phyloP scores from a whole-genome alignment of 1,140 invertebrate genomes.

The Hypsibius dujardini region DNA sequence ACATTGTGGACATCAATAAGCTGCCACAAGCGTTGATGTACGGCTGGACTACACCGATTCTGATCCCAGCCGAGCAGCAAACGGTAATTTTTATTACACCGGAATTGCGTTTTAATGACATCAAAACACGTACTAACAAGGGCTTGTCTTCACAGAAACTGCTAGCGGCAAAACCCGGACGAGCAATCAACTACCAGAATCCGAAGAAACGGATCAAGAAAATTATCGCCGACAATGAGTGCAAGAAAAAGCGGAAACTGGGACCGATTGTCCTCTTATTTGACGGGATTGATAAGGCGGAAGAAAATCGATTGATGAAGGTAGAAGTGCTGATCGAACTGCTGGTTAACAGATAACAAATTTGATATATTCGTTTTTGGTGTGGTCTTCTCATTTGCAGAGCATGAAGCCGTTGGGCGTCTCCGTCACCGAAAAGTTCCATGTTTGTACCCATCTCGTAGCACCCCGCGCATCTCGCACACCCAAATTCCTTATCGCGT shows the following conservation, averaged over 20 bases:
- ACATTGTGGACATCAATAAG: background rate
- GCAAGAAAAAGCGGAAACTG: conserved; percentile 14
- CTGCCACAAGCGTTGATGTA: background rate
- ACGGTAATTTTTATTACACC: conserved; percentile 14
- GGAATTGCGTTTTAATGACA: too few relatives aligned
- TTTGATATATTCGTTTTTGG: background rate
- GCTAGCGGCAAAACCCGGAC: background rate
- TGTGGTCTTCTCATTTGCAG: background rate
- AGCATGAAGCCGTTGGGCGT: background rate
- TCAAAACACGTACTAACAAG: too few relatives aligned
- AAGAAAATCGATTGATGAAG: conserved; percentile 16
- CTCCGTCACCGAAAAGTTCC: conserved; percentile 13
- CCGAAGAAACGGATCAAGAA: conserved; percentile 16
- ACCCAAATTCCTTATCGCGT: background rate
- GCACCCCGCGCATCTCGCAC: background rate
- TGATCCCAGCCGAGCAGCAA: background rate
- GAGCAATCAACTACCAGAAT: background rate
- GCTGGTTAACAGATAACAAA: background rate
- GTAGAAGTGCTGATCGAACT: background rate
- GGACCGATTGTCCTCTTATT: conserved; percentile 2
- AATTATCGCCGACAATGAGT: background rate
- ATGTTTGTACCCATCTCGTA: conserved; percentile 8
- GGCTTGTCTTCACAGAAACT: conserved; percentile 10
- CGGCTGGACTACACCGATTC: background rate
- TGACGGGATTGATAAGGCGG: conserved; percentile 6